phyloP scores from a whole-genome alignment of 1,140 invertebrate genomes.

The Ectropis grisescens region DNA sequence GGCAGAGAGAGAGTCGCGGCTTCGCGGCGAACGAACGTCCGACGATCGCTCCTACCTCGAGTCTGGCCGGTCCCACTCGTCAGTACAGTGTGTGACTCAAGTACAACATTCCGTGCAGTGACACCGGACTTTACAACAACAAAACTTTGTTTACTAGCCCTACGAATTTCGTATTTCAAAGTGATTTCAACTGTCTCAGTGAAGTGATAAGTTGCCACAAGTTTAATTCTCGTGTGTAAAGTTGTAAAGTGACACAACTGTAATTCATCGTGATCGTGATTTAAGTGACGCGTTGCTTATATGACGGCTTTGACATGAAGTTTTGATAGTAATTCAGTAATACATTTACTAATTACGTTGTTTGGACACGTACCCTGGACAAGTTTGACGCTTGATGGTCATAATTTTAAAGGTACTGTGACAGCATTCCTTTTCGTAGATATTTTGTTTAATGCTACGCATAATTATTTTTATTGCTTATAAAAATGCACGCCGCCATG shows the following conservation, averaged over 20 bases:
- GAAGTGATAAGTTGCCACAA: slow-evolving; percentile 26
- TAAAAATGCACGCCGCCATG: too few relatives aligned
- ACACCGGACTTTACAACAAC: background rate
- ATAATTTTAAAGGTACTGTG: too few relatives aligned
- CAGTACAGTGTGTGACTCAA: slow-evolving; percentile 20
- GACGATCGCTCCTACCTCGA: slow-evolving; percentile 7
- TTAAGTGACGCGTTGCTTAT: slow-evolving; percentile 9
- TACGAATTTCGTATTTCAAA: slow-evolving; percentile 9
- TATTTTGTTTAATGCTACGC: too few relatives aligned
- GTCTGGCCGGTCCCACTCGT: too few relatives aligned
- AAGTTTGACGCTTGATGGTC: too few relatives aligned
- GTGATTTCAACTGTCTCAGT: slow-evolving; percentile 23
- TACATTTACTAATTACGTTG: slow-evolving; percentile 11
- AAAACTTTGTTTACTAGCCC: background rate
- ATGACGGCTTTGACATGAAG: slow-evolving; percentile 7
- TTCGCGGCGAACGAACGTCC: slow-evolving; percentile 30
- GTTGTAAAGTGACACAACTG: slow-evolving; percentile 19
- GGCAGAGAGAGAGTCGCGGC: slow-evolving; percentile 44
- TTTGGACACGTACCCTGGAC: too few relatives aligned
- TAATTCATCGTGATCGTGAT: slow-evolving; percentile 11
- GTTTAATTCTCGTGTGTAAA: slow-evolving; percentile 8
- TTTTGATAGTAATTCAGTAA: slow-evolving; percentile 10
- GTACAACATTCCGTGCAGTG: slow-evolving; percentile 28
- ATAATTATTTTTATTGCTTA: too few relatives aligned
- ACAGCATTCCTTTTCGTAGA: too few relatives aligned